Evolutionary conservation across 2,113 vertebrate species (phyloP), one percentile per base, ranked within the genome.

Genomic region (Patagioenas fasciata): DNA sequence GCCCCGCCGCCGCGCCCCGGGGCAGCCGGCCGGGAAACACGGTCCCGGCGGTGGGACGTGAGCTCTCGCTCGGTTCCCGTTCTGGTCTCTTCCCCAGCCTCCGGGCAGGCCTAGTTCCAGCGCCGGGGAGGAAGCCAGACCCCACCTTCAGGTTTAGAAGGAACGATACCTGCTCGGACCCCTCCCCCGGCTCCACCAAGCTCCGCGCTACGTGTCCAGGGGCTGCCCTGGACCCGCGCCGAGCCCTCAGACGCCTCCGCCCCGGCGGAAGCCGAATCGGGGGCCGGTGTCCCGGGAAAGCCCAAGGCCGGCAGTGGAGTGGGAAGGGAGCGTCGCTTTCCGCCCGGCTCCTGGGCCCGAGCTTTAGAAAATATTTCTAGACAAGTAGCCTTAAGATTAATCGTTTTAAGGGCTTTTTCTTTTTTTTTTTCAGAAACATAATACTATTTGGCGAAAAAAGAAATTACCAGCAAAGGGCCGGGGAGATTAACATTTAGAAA

Each of bases 401-500:
- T 88, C 89, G 72, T 58, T 88, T 94, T 94, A 86, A 77, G 80
- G 88, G 51, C 23, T 28, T 32, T 73, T 42, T 66, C 73, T 88
- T 15, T 67, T 47, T 28, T n/a, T 78, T 77, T 80, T 47, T 40
- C 47, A 64, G 97, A 98, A 98, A 98, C 75, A 67, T 91, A 97
- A 98, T 97, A 98, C 96, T 94, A 95, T 95, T 94, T 97, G 96
- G 93, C 31, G 54, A 97, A 95, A 96, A 96, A 96, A 96, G 75
- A 97, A 97, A 96, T 97, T 93, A 94, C 97, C 89, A 97, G 95
- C 87, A 95, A 96, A 88, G 90, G 91, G 92, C 83, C 93, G 58
- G 88, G 85, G 96, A 98, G 98, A 98, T 98, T 98, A 98, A 98
- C 98, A 98, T 98, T 98, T 98, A 98, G 98, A 97, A 97, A 97